Evolutionary conservation across 1,140 invertebrate genomes (phyloP).

Genomic region (Zaprionus inermis): DNA sequence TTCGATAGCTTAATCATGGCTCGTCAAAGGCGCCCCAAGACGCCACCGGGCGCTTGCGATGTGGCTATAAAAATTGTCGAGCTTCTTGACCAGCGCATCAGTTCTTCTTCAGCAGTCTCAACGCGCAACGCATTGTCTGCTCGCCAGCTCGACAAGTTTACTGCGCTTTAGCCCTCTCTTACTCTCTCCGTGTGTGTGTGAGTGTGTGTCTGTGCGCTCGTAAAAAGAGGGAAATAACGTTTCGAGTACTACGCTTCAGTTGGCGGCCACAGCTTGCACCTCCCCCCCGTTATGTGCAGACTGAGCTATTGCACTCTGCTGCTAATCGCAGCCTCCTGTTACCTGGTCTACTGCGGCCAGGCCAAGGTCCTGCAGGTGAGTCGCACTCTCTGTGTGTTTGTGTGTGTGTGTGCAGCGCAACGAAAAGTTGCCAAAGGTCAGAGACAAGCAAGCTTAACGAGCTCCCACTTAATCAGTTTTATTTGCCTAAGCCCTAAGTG

Average conservation of each 20-base stretch:
- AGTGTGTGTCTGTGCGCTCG: neutral
- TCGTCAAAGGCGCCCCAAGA: slow-evolving; percentile 30
- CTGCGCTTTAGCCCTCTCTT: slow-evolving; percentile 15
- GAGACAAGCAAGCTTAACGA: slow-evolving; percentile 28
- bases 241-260: slow-evolving; percentile 10
- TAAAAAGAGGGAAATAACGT: slow-evolving; percentile 2
- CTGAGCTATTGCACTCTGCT: slow-evolving; percentile 74
- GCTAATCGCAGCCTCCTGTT: slow-evolving; percentile 70
- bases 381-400: neutral
- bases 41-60: no score
- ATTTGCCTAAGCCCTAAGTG: slow-evolving; percentile 40
- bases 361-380: slow-evolving; percentile 72
- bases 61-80: slow-evolving; percentile 68
- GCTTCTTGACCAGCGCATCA: slow-evolving; percentile 50
- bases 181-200: slow-evolving; percentile 32
- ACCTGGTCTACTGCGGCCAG: slow-evolving; percentile 61
- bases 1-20: slow-evolving; percentile 64
- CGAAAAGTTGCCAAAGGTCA: neutral
- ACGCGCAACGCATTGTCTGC: slow-evolving; percentile 37
- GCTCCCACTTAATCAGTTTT: slow-evolving; percentile 73
- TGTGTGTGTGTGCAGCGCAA: neutral
- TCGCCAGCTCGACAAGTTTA: slow-evolving; percentile 2
- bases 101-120: slow-evolving; percentile 42
- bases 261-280: neutral
- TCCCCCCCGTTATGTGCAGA: slow-evolving; percentile 61